Conservation (phyloP, 2,888 invertebrate genomes). For the Chaetogeoica ovagalla region DNA sequence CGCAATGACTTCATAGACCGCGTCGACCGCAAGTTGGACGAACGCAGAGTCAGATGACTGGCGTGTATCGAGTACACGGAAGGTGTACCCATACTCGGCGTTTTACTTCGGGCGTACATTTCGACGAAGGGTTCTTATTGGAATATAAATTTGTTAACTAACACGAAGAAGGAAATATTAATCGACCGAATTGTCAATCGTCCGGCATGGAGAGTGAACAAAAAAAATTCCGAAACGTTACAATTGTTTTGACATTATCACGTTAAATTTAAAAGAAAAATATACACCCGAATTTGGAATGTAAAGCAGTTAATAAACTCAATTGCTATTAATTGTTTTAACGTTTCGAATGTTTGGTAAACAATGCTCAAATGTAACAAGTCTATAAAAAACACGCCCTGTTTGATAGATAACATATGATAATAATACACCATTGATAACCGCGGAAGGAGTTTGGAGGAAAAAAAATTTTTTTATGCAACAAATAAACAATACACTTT, state of each 20-base stretch:
- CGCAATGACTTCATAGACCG: conserved; percentile 77
- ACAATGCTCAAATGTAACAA: background rate
- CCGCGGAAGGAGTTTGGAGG: no score
- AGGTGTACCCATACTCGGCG: conserved; percentile 83
- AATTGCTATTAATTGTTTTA: background rate
- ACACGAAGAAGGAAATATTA: no score
- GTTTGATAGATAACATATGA: background rate
- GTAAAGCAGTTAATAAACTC: background rate
- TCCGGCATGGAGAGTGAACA: background rate
- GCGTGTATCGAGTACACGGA: conserved; percentile 73
- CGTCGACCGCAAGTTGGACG: conserved; percentile 78
- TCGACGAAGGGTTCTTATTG: background rate
- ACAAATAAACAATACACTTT: no score
- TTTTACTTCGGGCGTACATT: conserved; percentile 78
- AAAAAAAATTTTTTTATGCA: no score
- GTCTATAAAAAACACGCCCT: conserved; percentile 10
- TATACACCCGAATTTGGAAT: conserved; percentile 21
- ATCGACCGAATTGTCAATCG: background rate
- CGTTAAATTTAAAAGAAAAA: background rate
- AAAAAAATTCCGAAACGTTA: background rate
- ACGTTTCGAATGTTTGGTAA: conserved; percentile 17
- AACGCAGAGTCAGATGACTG: conserved; percentile 73
- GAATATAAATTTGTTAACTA: background rate
- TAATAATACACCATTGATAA: background rate
- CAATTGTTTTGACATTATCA: background rate